Conservation (phyloP, 2,113 vertebrate species). For the Deroptyus accipitrinus region DNA sequence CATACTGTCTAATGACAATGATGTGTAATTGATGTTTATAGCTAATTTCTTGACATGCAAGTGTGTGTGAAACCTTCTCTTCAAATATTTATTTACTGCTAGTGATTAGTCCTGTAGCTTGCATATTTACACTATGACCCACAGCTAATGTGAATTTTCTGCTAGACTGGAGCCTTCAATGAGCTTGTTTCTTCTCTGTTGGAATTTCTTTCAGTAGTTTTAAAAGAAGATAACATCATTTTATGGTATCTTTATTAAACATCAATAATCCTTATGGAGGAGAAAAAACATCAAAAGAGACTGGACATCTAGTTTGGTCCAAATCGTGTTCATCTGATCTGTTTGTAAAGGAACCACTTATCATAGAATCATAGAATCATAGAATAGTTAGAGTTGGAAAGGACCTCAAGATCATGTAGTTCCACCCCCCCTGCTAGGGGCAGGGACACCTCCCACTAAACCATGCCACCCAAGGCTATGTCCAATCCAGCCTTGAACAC, state of each 20-base stretch:
- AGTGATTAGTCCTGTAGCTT: slow-evolving; percentile 11
- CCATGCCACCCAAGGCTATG: too few species aligned
- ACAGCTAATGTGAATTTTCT: slow-evolving; percentile 11
- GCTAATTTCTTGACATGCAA: slow-evolving; percentile 30
- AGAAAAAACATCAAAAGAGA: not conserved
- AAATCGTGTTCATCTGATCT: not conserved
- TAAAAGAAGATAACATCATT: not conserved
- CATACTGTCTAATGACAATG: slow-evolving; percentile 12
- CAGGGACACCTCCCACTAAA: too few species aligned
- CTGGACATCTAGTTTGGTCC: not conserved
- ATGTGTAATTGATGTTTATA: slow-evolving; percentile 22
- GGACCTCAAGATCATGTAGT: too few species aligned
- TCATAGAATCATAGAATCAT: too few species aligned
- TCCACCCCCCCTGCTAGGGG: too few species aligned
- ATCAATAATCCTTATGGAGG: not conserved
- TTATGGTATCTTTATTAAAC: not conserved
- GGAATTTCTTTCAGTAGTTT: not conserved
- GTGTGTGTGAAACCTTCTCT: slow-evolving; percentile 1
- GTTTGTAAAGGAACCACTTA: not conserved
- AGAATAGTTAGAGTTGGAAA: too few species aligned
- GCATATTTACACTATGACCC: not conserved
- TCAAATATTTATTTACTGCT: slow-evolving; percentile 48
- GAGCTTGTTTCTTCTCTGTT: not conserved
- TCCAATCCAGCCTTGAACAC: too few species aligned
- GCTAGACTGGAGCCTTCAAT: not conserved